Evolutionary conservation across 2,113 vertebrate genomes (phyloP), one percentile per base, ranked within the genome.

Genomic region (Malaclemys terrapin): DNA sequence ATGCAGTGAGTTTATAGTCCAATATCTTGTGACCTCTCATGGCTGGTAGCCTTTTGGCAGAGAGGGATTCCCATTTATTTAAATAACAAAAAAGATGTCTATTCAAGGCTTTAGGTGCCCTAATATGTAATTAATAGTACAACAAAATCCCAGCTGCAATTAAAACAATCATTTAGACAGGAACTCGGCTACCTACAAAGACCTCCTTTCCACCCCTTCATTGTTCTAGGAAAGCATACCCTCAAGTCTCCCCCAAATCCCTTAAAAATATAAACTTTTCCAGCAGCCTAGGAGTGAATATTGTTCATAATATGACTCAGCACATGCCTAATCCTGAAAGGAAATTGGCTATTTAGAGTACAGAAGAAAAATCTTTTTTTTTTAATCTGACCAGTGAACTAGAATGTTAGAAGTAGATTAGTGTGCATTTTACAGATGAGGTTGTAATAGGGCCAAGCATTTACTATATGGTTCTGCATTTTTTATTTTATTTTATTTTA

Each of bases 211-310:
- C 1, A 1, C 4, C 6, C 2, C 24, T 80, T 35, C 49, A 8
- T 38, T 53, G 7, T 16, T 42, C 72, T 53, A 53, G 7, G 42
- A 62, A 87, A 88, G 50, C 5, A 90, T 5, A 19, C 11, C 35
- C 25, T 49, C 12, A 53, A 29, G 4, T 14, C 35, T 85, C 83
- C 47, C 14, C 85, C 91, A 47, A 93, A 49, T 0, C 24, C 13
- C 52, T 53, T 53, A 50, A 2, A 29, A 1, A 84, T 3, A 29
- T n/a, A 6, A 3, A 0, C 52, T 89, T 88, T 94, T 87, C 25
- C 85, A 4, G 24, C 22, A 20, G 79, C 2, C 14, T 49, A 31
- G 56, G 56, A 47, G 13, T 62, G 3, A 11, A 0, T 0, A 0
- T n/a, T 54, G 75, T 79, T 83, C 94, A 53, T 93, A 45, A 45